Conservation (phyloP, 2,797 vertebrate genomes). For the Ctenopoma multispine region DNA sequence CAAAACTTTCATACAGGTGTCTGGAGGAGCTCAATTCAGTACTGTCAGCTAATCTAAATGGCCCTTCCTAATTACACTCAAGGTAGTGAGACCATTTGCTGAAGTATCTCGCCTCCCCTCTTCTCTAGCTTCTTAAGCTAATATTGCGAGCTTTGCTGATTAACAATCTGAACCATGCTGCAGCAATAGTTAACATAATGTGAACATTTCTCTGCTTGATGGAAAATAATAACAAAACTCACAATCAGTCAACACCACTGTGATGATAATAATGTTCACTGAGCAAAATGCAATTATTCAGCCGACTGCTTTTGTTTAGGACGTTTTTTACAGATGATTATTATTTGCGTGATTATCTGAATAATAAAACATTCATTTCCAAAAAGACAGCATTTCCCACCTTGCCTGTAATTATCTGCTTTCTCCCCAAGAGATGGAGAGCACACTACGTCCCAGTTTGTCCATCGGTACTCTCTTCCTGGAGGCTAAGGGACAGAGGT, state of each 20-base stretch:
- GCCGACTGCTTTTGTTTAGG: conserved; percentile 74
- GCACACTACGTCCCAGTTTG: conserved; percentile 40
- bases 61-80: conserved; percentile 51
- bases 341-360: conserved; percentile 75
- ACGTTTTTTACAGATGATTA: conserved; percentile 67
- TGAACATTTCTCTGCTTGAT: conserved; percentile 68
- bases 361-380: conserved; percentile 62
- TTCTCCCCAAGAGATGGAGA: conserved; percentile 26
- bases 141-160: conserved; percentile 42
- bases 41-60: conserved; percentile 39
- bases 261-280: conserved; percentile 68
- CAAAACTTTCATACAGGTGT: conserved; percentile 36
- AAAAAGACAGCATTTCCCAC: conserved; percentile 55
- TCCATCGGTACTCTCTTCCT: conserved; percentile 40
- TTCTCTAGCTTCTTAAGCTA: conserved; percentile 13
- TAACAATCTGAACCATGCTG: conserved; percentile 63
- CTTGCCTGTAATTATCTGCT: conserved; percentile 53
- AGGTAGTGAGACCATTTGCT: conserved; percentile 35
- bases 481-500: conserved; percentile 55
- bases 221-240: conserved; percentile 62
- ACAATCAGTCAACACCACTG: conserved; percentile 64
- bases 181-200: conserved; percentile 61
- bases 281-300: conserved; percentile 79
- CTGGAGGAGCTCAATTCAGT: conserved; percentile 46
- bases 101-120: conserved; percentile 34